phyloP scores from a whole-genome alignment of 2,888 invertebrate genomes.

The Stenodera caucasica region DNA sequence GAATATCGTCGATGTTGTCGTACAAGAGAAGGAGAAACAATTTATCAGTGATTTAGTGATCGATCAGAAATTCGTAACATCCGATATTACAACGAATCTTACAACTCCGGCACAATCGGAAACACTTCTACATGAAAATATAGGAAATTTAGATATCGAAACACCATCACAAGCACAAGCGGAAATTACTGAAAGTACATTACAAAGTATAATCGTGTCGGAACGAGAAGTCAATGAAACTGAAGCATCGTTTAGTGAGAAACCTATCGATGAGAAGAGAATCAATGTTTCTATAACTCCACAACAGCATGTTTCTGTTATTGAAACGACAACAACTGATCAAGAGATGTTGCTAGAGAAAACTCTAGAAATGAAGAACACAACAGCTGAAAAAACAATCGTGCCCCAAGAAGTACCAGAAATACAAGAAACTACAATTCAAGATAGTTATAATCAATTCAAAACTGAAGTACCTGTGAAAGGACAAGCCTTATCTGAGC shows the following conservation, averaged over 20 bases:
- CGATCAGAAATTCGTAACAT: slow-evolving; percentile 29
- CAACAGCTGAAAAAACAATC: slow-evolving; percentile 41
- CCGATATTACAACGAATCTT: slow-evolving; percentile 40
- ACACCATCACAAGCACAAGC: slow-evolving; percentile 35
- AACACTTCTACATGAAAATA: slow-evolving; percentile 53
- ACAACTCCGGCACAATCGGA: slow-evolving; percentile 43
- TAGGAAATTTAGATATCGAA: slow-evolving; percentile 51
- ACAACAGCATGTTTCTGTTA: slow-evolving; percentile 49
- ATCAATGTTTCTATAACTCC: slow-evolving; percentile 56
- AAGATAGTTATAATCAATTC: slow-evolving; percentile 34
- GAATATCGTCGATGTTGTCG: slow-evolving; percentile 44
- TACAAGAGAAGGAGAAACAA: slow-evolving; percentile 44
- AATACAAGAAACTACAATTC: slow-evolving; percentile 39
- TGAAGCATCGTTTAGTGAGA: slow-evolving; percentile 47
- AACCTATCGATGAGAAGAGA: slow-evolving; percentile 49
- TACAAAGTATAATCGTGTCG: slow-evolving; percentile 57
- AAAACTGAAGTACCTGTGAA: slow-evolving; percentile 30
- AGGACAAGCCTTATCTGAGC: slow-evolving; percentile 33
- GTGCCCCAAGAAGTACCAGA: slow-evolving; percentile 43
- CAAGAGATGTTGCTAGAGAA: slow-evolving; percentile 42
- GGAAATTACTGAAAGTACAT: slow-evolving; percentile 47
- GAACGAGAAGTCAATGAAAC: slow-evolving; percentile 58
- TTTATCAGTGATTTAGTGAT: slow-evolving; percentile 21
- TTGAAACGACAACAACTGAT: slow-evolving; percentile 52
- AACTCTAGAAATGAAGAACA: slow-evolving; percentile 25